Evolutionary conservation across 1,140 invertebrate genomes (phyloP), one percentile per base, ranked within the genome.

Genomic region (Calliphora vicina): DNA sequence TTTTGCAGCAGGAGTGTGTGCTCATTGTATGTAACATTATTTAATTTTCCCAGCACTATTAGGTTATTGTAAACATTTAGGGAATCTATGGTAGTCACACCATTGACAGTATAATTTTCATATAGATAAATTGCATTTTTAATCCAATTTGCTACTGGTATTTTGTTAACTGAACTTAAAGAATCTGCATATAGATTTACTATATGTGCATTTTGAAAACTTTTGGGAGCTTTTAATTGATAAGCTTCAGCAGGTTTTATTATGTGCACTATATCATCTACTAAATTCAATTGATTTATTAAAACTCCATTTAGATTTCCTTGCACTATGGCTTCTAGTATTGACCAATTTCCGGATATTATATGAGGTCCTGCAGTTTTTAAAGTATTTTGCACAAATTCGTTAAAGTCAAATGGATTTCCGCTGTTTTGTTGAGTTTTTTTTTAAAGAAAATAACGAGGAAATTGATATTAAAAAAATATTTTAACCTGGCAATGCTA

Each of bases 221-320:
- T 83, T 86, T 92, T 92, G 1, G 73, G 61, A 8, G 88, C 90
- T 17, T 88, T 90, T 26, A 91, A 85, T 35, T 86, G 85, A 81
- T 91, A 90, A 10, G 82, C 23, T 26, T 42, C 9, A 43, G 45
- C 25, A 25, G 45, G 82, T 6, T 67, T 81, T 84, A 89, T 86
- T 82, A 87, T 89, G 81, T 87, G 85, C 85, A 92, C 85, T 8
- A 92, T 85, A 83, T 92, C 92, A 42, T 87, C 85, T 42, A 87
- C 84, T 78, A 92, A 83, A 86, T 91, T 88, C 20, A 91, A 84
- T 43, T 90, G 83, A 84, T 92, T 92, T 27, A 92, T 86, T 0
- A 83, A 71, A 1, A 88, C 85, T 82, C 87, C 82, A 13, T 84
- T 84, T 1, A 90, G 67, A 84, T 87, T 82, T 27, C 87, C 91